A percentile compares a stretch with the other conserved stretches of the same genome.
phyloP scores from a whole-genome alignment of 1,140 invertebrate genomes.

The Sarcophaga peregrina region DNA sequence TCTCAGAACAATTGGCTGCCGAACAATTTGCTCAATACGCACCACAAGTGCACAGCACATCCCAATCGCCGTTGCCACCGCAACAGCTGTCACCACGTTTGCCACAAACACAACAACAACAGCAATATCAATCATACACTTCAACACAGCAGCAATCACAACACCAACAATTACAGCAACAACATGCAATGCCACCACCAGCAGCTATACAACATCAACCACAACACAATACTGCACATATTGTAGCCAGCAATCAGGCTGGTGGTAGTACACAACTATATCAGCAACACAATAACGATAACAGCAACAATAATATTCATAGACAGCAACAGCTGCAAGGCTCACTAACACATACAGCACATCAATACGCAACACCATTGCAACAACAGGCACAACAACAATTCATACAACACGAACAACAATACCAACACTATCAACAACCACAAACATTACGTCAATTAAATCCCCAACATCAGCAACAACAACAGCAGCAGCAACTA shows the following conservation, averaged over 20 bases:
- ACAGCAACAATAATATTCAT: not conserved
- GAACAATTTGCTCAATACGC: constrained; percentile 67
- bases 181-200: constrained; percentile 55
- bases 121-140: constrained; percentile 50
- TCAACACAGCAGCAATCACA: constrained; percentile 50
- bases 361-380: constrained; percentile 48
- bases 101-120: constrained; percentile 53
- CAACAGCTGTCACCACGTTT: constrained; percentile 17
- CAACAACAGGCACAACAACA: constrained; percentile 65
- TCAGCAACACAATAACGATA: constrained; percentile 22
- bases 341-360: constrained; percentile 54
- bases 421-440: constrained; percentile 51
- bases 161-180: constrained; percentile 54
- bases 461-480: constrained; percentile 51
- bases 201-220: constrained; percentile 53
- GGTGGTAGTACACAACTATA: not conserved
- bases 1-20: constrained; percentile 67
- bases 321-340: constrained; percentile 56
- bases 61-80: constrained; percentile 46
- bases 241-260: constrained; percentile 55
- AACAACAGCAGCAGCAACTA: constrained; percentile 51
- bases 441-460: constrained; percentile 52
- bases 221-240: constrained; percentile 62
- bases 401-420: constrained; percentile 52
- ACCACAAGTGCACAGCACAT: constrained; percentile 60